Base-by-base conservation (phyloP, 30 jellyfish, hydroid and myxozoan genomes). In the Sanderia malayensis region DNA sequence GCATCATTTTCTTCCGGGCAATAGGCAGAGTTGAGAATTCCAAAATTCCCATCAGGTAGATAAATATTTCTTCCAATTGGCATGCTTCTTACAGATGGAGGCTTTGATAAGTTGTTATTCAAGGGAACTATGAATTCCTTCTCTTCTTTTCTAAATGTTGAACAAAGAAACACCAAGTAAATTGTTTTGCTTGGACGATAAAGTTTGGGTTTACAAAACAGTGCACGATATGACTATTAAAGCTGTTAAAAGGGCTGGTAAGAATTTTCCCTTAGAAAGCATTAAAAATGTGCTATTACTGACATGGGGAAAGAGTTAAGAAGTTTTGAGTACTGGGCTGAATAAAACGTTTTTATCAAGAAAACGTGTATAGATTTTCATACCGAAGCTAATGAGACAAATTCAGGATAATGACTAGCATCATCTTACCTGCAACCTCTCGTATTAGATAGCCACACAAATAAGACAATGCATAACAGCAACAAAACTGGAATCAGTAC, bases 51-150 rank as follows among this genome's bases (percentile, higher is more conserved):
- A 63, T 76, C 88, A 20, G 97, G 97, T 57, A 89, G 49, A 62
- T 72, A 89, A 2, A 89, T 89, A 34, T 87, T 95, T n/a, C 94
- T 70, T 62, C 84, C 41, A 23, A 95, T 89, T 30, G 95, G 88
- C 75, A 89, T 76, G 81, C 97, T 89, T 22, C 93, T 30, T 2
- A 82, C 67, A n/a, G 94, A 86, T 19, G 97, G 97, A 8, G 97
- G 97, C 23, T 89, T 76, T 0, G 94, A 73, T 17, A 89, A 57
- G 84, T 64, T 70, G 64, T 73, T 81, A 64, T 89, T 89, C 37
- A 89, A 61, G 1, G 97, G 97, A 0, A 89, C 97, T 32, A 82
- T 65, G 49, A 87, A 91, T 49, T 67, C 86, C 22, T 85, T 71
- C 29, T 79, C 89, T 23, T 80, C 86, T 29, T 81, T 67, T 49